A percentile compares a stretch with the other conserved stretches of the same genome.
Conservation (phyloP, 2,797 vertebrate species). For the Cuculus canorus region DNA sequence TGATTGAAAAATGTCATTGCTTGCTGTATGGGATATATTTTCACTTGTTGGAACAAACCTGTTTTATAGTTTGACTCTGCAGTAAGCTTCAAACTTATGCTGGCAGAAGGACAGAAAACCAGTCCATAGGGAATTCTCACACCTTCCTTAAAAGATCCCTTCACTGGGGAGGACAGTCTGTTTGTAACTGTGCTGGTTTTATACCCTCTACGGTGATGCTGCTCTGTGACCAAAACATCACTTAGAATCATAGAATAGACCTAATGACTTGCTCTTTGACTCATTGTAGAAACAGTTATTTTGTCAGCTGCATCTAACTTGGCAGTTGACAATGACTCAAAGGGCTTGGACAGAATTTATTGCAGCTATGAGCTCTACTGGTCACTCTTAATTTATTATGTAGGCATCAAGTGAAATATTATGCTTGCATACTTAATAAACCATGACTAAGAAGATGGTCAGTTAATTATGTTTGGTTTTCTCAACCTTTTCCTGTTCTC, state of each 20-base stretch:
- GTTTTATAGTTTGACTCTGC: neutral
- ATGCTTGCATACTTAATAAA: neutral
- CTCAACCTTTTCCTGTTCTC: neutral
- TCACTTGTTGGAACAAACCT: neutral
- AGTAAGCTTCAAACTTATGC: neutral
- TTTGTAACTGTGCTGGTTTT: neutral
- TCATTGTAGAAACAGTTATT: neutral
- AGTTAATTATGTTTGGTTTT: neutral
- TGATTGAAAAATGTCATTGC: neutral
- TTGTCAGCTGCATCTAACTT: neutral
- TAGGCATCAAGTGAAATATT: neutral
- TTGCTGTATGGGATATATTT: neutral
- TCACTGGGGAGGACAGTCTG: neutral
- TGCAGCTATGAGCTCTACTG: neutral
- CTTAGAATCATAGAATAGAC: neutral
- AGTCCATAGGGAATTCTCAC: neutral
- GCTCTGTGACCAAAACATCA: neutral
- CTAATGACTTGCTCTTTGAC: neutral
- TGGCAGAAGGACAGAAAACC: neutral
- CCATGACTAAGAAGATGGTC: neutral
- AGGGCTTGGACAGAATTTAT: neutral
- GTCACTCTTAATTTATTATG: neutral
- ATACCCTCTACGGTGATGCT: neutral
- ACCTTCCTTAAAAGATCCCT: neutral
- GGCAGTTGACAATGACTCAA: neutral